Conservation (phyloP, 92 coral and sea anemone genomes). For the Umimayanthus kanabou region DNA sequence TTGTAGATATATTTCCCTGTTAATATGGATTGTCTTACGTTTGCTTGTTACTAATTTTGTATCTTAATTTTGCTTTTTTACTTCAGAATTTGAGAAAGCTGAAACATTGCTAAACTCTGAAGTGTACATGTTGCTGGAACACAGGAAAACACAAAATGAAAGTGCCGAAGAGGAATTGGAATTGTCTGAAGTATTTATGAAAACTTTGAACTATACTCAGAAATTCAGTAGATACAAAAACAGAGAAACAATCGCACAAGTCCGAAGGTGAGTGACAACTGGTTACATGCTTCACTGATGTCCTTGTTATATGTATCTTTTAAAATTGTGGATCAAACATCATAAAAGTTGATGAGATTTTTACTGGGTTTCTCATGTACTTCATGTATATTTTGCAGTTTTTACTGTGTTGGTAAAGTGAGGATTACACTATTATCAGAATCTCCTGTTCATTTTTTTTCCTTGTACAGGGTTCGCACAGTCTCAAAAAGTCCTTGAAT, state of each 20-base stretch:
- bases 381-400: no score
- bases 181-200: constrained; percentile 93
- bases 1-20: no score
- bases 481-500: no score
- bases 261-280: constrained; percentile 65
- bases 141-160: constrained; percentile 94
- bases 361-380: no score
- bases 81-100: constrained; percentile 92
- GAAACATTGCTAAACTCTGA: constrained; percentile 95
- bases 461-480: no score
- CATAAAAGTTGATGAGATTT: no score
- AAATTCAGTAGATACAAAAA: constrained; percentile 95
- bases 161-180: constrained; percentile 95
- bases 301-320: no score
- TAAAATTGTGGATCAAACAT: no score
- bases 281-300: no score
- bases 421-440: no score
- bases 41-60: not conserved
- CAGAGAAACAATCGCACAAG: constrained; percentile 98
- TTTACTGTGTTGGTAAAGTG: no score
- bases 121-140: constrained; percentile 97
- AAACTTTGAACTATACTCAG: constrained; percentile 88
- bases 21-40: not conserved
- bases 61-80: not conserved
- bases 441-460: no score